Evolutionary conservation across 92 coral and sea anemone species (phyloP), one percentile per base, ranked within the genome.

Genomic region (Pocillopora meandrina): DNA sequence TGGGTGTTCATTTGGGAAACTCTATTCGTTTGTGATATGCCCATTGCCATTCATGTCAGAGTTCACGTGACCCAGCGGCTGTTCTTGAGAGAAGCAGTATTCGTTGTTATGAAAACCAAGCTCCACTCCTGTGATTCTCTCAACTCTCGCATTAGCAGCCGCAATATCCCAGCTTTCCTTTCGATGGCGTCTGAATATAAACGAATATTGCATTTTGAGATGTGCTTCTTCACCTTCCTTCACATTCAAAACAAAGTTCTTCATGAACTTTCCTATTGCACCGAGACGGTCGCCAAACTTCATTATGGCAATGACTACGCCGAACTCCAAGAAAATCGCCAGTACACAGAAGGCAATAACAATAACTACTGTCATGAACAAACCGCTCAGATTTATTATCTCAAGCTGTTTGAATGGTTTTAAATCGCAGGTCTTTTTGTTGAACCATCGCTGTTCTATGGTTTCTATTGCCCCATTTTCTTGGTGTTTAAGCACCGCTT

Each of bases 331-430:
- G 36, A 85, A 56, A 34, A 94, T 73, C 13, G 90, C 89, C 34
- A 83, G 19, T 10, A 88, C 19, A 3, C 98, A 93, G 75, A 91
- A 90, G 2, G 79, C 83, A 4, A 87, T 67, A 6, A 84, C 92
- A 64, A 92, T 81, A 5, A 84, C 60, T 3, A 94, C 79, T 8
- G 86, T 64, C 65, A 92, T 62, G 69, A 91, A 91, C 77, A 91
- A 79, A 14, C 98, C 98, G 34, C 95, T 89, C 73, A 94, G 77
- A 42, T 91, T 86, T 12, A 57, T 70, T 23, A 89, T 78, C 19
- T 17, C 64, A 60, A 91, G 90, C 9, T 70, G 62, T 13, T 56
- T 67, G 21, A 75, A 60, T 23, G 75, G 74, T 61, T 70, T 79
- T 2, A 34, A 16, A 56, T 52, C 59, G 79, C 92, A 84, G 23